A percentile compares a stretch with the other conserved stretches of the same genome.
phyloP scores from a whole-genome alignment of 2,113 vertebrate genomes.

The Hippolais icterina region DNA sequence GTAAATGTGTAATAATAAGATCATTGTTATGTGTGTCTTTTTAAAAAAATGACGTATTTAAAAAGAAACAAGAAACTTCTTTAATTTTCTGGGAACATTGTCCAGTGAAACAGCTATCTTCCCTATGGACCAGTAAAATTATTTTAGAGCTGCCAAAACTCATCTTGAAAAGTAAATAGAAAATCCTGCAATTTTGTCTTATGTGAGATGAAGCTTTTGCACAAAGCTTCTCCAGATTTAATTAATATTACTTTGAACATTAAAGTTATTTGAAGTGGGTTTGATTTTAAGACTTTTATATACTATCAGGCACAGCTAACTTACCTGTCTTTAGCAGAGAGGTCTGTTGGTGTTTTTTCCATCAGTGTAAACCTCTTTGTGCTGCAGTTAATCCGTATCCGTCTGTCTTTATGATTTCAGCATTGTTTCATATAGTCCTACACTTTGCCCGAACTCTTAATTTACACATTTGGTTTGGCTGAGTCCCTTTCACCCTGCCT shows the following conservation, averaged over 20 bases:
- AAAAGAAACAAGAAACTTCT: background rate
- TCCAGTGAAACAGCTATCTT: slow-evolving; percentile 33
- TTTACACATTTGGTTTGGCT: slow-evolving; percentile 74
- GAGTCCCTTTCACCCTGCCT: slow-evolving; percentile 72
- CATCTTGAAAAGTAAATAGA: slow-evolving; percentile 45
- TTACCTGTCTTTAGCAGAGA: background rate
- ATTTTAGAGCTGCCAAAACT: slow-evolving; percentile 43
- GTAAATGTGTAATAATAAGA: background rate
- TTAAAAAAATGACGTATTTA: background rate
- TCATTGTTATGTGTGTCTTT: background rate
- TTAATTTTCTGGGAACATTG: slow-evolving; percentile 40
- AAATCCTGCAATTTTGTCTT: slow-evolving; percentile 14
- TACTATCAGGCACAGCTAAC: background rate
- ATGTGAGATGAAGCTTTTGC: background rate
- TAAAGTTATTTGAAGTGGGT: background rate
- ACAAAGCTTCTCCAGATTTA: background rate
- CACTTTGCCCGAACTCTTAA: slow-evolving; percentile 67
- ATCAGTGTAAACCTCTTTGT: slow-evolving; percentile 3
- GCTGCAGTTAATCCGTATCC: slow-evolving; percentile 37
- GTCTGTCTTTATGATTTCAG: slow-evolving; percentile 52
- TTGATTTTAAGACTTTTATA: background rate
- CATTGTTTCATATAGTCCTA: slow-evolving; percentile 62
- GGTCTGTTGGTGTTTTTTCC: background rate
- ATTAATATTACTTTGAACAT: background rate
- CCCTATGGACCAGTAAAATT: slow-evolving; percentile 40